Conservation (phyloP, 2,797 vertebrate genomes). For the Esox lucius region DNA sequence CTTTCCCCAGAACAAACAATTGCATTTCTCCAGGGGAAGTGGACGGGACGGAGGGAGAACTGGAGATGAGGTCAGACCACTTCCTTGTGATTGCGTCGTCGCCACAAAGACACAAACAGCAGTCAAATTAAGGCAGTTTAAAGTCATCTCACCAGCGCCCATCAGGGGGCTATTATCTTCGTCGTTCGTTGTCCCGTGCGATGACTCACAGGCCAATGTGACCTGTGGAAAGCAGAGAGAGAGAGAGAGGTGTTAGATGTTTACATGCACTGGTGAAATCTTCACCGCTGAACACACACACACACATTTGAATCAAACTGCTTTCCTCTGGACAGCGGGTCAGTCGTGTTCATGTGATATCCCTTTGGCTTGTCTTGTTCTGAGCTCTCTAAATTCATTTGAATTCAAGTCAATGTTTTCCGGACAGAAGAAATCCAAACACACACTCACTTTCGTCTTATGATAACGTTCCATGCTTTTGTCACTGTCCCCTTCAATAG, state of each 20-base stretch:
- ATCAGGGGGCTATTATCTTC: conserved; percentile 83
- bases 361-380: not conserved
- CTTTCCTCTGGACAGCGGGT: not conserved
- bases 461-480: not conserved
- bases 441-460: not conserved
- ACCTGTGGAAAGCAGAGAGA: conserved; percentile 74
- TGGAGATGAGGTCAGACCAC: not conserved
- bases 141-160: conserved; percentile 80
- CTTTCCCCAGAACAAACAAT: not conserved
- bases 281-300: not conserved
- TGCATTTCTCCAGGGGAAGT: not conserved
- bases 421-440: not conserved
- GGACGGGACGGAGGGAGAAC: not conserved
- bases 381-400: not conserved
- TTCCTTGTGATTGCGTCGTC: not conserved
- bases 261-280: not conserved
- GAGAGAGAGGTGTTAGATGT: not conserved
- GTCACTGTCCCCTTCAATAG: not conserved
- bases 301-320: not conserved
- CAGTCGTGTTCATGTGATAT: not conserved
- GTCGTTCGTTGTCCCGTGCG: conserved; percentile 70
- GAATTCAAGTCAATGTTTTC: not conserved
- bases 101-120: not conserved
- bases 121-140: conserved; percentile 23
- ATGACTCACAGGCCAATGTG: conserved; percentile 85